These are phyloP conservation scores for Saccostrea glomerata DNA, from an alignment of 1,140 invertebrate species.

Conservation along the genomic window DNA sequence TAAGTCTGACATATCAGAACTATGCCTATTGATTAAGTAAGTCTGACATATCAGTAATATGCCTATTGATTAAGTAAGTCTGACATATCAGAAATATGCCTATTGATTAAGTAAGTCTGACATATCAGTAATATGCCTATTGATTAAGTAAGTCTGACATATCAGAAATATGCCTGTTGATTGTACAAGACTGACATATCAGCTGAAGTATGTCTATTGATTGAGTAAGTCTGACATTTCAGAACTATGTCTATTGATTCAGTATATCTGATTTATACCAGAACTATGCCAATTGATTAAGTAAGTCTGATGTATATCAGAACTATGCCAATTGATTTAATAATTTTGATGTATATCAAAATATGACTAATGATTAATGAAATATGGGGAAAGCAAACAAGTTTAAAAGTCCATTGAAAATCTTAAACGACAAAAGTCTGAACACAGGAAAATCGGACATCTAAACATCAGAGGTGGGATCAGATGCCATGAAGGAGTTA, in stretches of 20 bases:
- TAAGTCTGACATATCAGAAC: no score
- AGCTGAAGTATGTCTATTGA: not conserved
- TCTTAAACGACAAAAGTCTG: no score
- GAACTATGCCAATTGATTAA: not conserved
- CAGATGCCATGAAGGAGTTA: no score
- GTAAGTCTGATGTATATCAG: not conserved
- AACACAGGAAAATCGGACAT: no score
- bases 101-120: not conserved
- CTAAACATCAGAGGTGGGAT: no score
- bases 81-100: not conserved
- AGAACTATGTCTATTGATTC: not conserved
- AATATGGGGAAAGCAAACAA: no score
- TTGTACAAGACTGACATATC: no score
- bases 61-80: no score
- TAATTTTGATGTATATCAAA: no score
- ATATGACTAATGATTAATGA: no score
- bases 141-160: not conserved
- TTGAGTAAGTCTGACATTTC: not conserved
- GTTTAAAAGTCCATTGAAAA: no score
- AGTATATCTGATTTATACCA: not conserved
- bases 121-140: not conserved
- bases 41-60: not conserved
- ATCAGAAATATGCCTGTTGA: not conserved
- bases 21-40: not conserved
- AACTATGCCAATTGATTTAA: not conserved